Conservation (phyloP, 2,113 vertebrate species). For the Trachemys scripta region DNA sequence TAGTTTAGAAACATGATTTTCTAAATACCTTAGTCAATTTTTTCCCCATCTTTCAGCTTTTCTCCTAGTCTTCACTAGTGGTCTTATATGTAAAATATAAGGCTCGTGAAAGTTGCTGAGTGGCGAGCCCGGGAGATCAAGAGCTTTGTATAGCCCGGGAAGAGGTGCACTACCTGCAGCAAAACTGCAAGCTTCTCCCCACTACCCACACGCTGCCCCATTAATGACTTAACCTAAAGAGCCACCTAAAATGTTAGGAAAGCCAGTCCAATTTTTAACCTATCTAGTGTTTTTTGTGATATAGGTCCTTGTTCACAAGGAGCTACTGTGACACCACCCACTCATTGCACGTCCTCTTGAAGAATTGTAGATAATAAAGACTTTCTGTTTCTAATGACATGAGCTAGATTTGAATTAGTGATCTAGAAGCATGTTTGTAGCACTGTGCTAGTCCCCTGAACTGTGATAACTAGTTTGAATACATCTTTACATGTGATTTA, state of each 20-base stretch:
- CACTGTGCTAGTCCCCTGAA: background rate
- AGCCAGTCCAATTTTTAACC: background rate
- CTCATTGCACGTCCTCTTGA: background rate
- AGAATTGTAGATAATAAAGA: background rate
- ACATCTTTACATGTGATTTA: background rate
- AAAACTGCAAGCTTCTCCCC: background rate
- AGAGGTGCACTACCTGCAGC: background rate
- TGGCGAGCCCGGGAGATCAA: background rate
- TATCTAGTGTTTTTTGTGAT: rapidly evolving
- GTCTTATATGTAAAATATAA: background rate
- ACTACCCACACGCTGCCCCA: background rate
- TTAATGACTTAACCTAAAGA: background rate
- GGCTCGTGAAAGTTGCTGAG: background rate
- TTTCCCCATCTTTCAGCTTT: background rate
- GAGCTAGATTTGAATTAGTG: background rate
- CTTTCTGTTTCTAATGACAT: background rate
- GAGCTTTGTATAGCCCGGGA: background rate
- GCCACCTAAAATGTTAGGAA: background rate
- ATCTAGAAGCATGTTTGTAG: background rate
- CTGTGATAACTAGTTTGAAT: background rate
- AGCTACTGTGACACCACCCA: background rate
- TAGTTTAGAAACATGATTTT: background rate
- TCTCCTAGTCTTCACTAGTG: background rate
- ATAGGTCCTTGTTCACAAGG: background rate
- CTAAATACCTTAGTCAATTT: background rate